A percentile compares a stretch with the other conserved stretches of the same genome.
Conservation (phyloP, 2,113 vertebrate genomes). For the Macquaria ambigua region DNA sequence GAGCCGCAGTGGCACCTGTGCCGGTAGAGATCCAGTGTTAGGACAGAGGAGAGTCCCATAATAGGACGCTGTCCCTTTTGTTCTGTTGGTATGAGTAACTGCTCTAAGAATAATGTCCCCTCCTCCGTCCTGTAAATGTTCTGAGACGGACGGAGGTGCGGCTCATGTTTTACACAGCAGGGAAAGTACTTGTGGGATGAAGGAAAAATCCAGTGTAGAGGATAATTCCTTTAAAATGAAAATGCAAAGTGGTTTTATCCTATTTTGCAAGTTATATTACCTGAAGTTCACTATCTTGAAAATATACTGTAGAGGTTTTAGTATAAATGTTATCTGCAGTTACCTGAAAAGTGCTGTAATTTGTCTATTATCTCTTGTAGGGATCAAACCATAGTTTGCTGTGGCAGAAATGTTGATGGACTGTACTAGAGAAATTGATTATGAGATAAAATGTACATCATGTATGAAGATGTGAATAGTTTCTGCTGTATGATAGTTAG, state of each 20-base stretch:
- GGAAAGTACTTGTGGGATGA: background rate
- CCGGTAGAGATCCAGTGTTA: constrained; percentile 55
- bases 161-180: constrained; percentile 25
- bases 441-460: background rate
- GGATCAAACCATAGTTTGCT: background rate
- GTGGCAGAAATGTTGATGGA: background rate
- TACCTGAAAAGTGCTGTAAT: background rate
- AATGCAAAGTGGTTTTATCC: background rate
- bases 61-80: constrained; percentile 64
- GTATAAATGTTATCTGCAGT: background rate
- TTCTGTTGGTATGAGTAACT: constrained; percentile 63
- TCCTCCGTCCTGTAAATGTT: constrained; percentile 20
- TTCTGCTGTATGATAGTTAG: background rate
- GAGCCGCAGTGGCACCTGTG: constrained; percentile 68
- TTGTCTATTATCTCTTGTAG: background rate
- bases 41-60: constrained; percentile 61
- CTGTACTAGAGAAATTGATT: background rate
- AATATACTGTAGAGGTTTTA: background rate
- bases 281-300: background rate
- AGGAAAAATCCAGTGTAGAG: background rate
- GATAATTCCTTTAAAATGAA: background rate
- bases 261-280: background rate
- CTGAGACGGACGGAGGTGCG: constrained; percentile 20
- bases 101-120: constrained; percentile 57
- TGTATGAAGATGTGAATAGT: background rate